phyloP scores from a whole-genome alignment of 2,797 vertebrate species.

The Erithacus rubecula region DNA sequence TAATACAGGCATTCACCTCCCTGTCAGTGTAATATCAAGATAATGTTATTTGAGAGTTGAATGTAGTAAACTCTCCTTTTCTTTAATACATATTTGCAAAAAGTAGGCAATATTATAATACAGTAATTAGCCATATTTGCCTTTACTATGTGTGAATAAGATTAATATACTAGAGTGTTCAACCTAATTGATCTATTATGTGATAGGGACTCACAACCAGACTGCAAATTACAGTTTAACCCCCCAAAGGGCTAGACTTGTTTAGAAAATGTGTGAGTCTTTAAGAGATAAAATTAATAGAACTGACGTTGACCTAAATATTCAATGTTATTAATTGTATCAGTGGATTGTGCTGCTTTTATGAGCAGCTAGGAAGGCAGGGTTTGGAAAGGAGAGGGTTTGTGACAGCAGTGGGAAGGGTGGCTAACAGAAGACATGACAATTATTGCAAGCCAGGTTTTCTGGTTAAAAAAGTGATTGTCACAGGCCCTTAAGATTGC shows the following conservation, averaged over 20 bases:
- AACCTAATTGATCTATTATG: conserved; percentile 69
- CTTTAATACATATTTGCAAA: conserved; percentile 52
- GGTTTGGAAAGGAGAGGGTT: neutral
- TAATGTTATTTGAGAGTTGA: conserved; percentile 47
- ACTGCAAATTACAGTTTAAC: conserved; percentile 70
- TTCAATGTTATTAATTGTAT: conserved; percentile 56
- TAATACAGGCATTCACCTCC: neutral
- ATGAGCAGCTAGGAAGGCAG: conserved; percentile 19
- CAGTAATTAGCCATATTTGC: conserved; percentile 64
- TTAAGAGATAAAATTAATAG: conserved; percentile 71
- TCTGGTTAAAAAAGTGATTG: conserved; percentile 60
- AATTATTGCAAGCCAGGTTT: conserved; percentile 53
- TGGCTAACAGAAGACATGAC: conserved; percentile 41
- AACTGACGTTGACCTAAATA: conserved; percentile 65
- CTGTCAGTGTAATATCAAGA: conserved; percentile 27
- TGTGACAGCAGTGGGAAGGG: conserved; percentile 26
- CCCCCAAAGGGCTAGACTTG: conserved; percentile 65
- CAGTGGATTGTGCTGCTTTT: conserved; percentile 45
- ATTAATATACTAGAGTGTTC: conserved; percentile 64
- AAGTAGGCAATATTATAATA: conserved; percentile 49
- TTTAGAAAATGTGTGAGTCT: conserved; percentile 62
- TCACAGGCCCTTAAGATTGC: conserved; percentile 58
- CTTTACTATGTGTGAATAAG: conserved; percentile 57
- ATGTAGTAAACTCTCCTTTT: conserved; percentile 28
- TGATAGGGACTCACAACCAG: conserved; percentile 53